Percentiles rank a stretch among this genome's conserved stretches.
Conservation (phyloP, 1,140 invertebrate species). For the Argopecten irradians region DNA sequence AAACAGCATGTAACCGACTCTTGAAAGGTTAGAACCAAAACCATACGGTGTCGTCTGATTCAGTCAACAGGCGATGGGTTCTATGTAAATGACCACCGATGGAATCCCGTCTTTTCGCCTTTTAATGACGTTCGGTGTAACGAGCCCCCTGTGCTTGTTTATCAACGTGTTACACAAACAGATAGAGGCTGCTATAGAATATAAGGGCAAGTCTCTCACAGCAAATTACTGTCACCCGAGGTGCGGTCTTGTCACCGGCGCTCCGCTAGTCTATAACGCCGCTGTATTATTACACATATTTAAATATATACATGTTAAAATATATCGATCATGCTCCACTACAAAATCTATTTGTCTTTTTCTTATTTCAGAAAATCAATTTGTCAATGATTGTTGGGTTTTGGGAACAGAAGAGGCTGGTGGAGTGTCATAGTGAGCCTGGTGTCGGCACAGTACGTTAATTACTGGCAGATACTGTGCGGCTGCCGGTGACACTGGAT, state of each 20-base stretch:
- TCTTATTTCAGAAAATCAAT: constrained; percentile 23
- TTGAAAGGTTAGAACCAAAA: no score
- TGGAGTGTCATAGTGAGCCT: no score
- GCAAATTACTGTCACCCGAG: neutral
- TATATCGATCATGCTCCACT: neutral
- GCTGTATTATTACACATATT: neutral
- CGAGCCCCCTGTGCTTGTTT: neutral
- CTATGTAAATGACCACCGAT: neutral
- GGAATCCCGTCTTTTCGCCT: neutral
- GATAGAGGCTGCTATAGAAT: neutral
- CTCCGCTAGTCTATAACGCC: neutral
- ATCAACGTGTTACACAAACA: neutral
- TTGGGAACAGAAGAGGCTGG: neutral
- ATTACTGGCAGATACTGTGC: neutral
- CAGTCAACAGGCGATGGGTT: no score
- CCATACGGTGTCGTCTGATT: no score
- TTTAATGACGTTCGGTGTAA: neutral
- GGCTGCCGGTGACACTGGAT: neutral
- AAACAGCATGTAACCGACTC: no score
- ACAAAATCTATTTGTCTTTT: constrained; percentile 23
- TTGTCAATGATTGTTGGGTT: neutral
- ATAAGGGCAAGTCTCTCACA: neutral
- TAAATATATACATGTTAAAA: constrained; percentile 23
- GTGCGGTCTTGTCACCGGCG: neutral
- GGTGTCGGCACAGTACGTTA: neutral